phyloP scores from a whole-genome alignment of 2,797 vertebrate species.

The Lagorchestes hirsutus region DNA sequence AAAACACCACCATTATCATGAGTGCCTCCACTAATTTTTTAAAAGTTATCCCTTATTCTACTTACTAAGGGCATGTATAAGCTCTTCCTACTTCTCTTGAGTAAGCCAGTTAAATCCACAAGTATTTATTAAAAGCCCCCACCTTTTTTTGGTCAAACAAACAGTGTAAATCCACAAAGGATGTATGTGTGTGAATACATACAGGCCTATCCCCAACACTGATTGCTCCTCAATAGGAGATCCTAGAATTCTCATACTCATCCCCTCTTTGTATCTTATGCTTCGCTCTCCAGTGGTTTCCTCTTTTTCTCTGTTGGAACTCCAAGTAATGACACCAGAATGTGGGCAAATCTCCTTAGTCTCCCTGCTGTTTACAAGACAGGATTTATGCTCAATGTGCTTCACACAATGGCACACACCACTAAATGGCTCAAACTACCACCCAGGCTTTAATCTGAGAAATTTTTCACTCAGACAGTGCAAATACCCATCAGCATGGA shows the following conservation, averaged over 20 bases:
- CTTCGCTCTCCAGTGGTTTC: constrained; percentile 60
- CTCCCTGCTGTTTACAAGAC: constrained; percentile 85
- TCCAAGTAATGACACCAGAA: constrained; percentile 81
- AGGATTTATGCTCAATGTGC: constrained; percentile 85
- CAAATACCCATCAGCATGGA: constrained; percentile 80
- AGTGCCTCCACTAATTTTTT: constrained; percentile 54
- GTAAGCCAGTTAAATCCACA: constrained; percentile 66
- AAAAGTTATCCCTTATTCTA: constrained; percentile 56
- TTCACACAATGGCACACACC: constrained; percentile 86
- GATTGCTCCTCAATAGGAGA: constrained; percentile 39
- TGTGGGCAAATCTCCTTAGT: constrained; percentile 82
- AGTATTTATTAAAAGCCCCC: constrained; percentile 70
- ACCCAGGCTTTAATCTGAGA: constrained; percentile 84
- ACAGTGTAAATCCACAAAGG: neutral
- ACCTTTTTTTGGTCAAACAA: constrained; percentile 60
- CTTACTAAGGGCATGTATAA: constrained; percentile 59
- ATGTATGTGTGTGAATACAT: neutral
- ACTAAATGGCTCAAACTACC: constrained; percentile 81
- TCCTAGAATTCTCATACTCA: constrained; percentile 46
- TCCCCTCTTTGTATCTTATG: constrained; percentile 43
- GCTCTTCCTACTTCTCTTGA: constrained; percentile 67
- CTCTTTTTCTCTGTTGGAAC: constrained; percentile 80
- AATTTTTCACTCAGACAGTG: constrained; percentile 82
- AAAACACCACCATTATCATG: constrained; percentile 62
- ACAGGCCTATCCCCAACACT: neutral